Base-by-base conservation (phyloP, 2,113 vertebrate species). In the Dolichotis patagonum region DNA sequence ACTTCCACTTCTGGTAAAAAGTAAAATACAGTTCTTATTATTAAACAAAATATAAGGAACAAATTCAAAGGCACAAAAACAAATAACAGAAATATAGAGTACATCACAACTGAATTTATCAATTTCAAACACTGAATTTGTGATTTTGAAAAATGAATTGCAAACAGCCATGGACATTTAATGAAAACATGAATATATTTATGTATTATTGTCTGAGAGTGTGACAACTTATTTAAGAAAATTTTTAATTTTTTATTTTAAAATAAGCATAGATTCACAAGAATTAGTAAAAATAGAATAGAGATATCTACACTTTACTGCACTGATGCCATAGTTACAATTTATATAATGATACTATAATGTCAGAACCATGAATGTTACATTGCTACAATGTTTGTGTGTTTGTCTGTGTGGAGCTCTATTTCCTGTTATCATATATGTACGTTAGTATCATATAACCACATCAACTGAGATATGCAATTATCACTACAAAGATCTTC, bases 181-280 rank as follows among this genome's bases (percentile, higher is more conserved):
- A 82, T 54, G 85, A 93, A 95, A 85, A 65, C 41, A 80, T 60
- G 43, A n/a, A n/a, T 77, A 85, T 89, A 85, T 60, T 91, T 75
- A 43, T 43, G 82, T 67, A 65, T 49, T 73, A 26, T 26, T 81
- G 88, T 75, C 46, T 88, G 13, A 81, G 7, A 58, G 5, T 78
- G 69, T 26, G 38, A 58, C 24, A 81, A 41, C 67, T 38, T 84
- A 58, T 88, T 73, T 14, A 24, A 56, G 9, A 78, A 30, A 6
- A 22, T 17, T 78, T 77, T 69, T 58, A 88, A 63, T 4, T 71
- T 71, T 87, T 58, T 46, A 71, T 41, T 73, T 75, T 92, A 41
- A 67, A 84, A 38, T 86, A 95, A 73, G 58, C 38, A 71, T 1
- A 89, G 17, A 69, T 69, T 84, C 46, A 84, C 9, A 90, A 62